Evolutionary conservation across 2,888 invertebrate genomes (phyloP).

Genomic region (Gari tellinella): DNA sequence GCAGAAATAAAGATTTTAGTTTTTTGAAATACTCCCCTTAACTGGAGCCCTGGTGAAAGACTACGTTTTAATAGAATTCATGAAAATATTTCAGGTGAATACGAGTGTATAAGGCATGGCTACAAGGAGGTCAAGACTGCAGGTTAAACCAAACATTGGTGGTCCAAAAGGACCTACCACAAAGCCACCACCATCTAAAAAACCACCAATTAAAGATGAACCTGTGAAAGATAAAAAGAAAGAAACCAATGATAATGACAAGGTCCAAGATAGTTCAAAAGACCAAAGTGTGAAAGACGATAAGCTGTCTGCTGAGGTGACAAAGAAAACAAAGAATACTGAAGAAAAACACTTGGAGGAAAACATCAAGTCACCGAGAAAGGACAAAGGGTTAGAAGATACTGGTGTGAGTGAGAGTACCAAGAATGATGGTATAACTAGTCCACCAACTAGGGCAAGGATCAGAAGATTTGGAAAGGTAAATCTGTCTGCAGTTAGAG

Average conservation of each 20-base stretch:
- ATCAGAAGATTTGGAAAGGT: constrained; percentile 49
- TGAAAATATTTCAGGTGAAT: not conserved
- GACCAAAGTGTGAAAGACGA: too few relatives aligned
- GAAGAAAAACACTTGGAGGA: not conserved
- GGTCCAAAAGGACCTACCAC: constrained; percentile 31
- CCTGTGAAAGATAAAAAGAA: too few relatives aligned
- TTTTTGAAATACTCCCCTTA: too few relatives aligned
- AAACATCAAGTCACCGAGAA: not conserved
- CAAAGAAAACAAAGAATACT: too few relatives aligned
- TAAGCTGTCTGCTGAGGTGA: too few relatives aligned
- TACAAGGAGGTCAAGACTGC: constrained; percentile 67
- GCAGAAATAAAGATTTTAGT: too few relatives aligned
- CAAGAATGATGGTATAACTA: constrained; percentile 1
- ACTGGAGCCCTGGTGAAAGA: too few relatives aligned
- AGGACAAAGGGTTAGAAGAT: not conserved
- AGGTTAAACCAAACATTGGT: constrained; percentile 71
- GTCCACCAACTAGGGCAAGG: constrained; percentile 32
- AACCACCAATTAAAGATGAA: too few relatives aligned
- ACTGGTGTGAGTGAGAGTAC: not conserved
- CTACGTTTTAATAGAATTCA: not conserved
- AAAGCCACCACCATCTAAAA: constrained; percentile 14
- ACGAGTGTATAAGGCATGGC: constrained; percentile 47
- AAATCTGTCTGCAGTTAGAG: constrained; percentile 35
- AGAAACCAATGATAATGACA: too few relatives aligned
- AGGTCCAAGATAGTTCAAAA: too few relatives aligned